Evolutionary conservation across 1,140 invertebrate genomes (phyloP), one percentile per base, ranked within the genome.

Genomic region (Drosophila auraria): DNA sequence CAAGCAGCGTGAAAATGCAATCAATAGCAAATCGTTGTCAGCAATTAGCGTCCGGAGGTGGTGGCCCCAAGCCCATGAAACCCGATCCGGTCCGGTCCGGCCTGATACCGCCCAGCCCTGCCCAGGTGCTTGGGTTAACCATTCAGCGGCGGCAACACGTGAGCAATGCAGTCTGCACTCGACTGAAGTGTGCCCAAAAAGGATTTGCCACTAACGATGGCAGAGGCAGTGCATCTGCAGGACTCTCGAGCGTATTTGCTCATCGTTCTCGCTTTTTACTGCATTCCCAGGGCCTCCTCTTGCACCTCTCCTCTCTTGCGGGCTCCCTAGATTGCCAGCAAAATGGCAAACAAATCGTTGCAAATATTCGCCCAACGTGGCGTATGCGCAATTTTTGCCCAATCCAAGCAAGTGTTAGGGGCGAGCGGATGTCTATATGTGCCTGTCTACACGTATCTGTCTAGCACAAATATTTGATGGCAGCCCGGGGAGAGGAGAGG

Each of bases 1-100:
- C 77, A 73, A 77, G 65, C 75, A 72, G 65, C 83, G 58, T 83
- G 60, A 77, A 80, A 87, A 73, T 87, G 76, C 83, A 83, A 83
- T 87, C 83, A 87, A 87, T 87, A 80, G 72, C 71, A 87, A 87
- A 87, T 87, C 68, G 84, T 87, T 79, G 69, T 70, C 80, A 66
- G 80, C 83, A 87, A 87, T 87, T 87, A 87, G 81, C 80, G 75
- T 63, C 61, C 61, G 14, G 47, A 7, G 40, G 38, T 4, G 38
- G 38, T 14, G 12, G 40, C 15, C 49, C 47, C 66, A 40, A 51
- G 50, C 25, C 40, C 25, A 44, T 58, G 68, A 59, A 54, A 51
- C 44, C 53, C 44, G 47, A 42, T 72, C 57, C 33, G 9, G 33
- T 36, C 33, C 9, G 33, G 33, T 11, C 2, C 8, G 33, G 33